Evolutionary conservation across 2,888 invertebrate species (phyloP).

Genomic region (Dasysyrphus tricinctus): DNA sequence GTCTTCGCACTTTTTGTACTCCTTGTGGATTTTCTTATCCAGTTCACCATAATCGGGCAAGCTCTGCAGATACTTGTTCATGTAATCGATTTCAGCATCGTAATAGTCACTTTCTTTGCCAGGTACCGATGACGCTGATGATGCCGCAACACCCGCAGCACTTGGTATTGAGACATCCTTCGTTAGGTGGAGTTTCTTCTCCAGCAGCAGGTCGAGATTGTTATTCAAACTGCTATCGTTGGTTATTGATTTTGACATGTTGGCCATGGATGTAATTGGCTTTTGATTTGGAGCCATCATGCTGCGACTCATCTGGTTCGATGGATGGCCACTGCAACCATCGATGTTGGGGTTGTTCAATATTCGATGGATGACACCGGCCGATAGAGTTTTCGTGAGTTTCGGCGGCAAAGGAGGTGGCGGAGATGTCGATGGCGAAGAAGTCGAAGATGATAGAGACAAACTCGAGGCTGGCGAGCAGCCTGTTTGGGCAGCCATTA

Average conservation of each 20-base stretch:
- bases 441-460: constrained; percentile 81
- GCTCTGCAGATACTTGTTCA: constrained; percentile 84
- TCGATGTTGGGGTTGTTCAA: constrained; percentile 71
- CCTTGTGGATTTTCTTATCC: constrained; percentile 82
- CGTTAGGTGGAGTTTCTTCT: constrained; percentile 68
- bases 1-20: constrained; percentile 83
- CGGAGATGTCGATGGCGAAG: constrained; percentile 81
- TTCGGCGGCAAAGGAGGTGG: constrained; percentile 82
- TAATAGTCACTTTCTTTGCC: constrained; percentile 79
- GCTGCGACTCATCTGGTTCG: constrained; percentile 59
- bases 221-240: constrained; percentile 68
- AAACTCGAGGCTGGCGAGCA: constrained; percentile 82
- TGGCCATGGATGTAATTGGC: constrained; percentile 46
- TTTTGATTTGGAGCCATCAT: constrained; percentile 64
- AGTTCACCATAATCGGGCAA: constrained; percentile 83
- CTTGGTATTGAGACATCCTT: constrained; percentile 65
- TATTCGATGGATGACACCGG: constrained; percentile 74
- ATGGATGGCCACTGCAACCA: not conserved
- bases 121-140: constrained; percentile 30
- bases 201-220: constrained; percentile 68
- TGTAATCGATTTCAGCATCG: constrained; percentile 83
- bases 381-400: constrained; percentile 72
- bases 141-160: not conserved
- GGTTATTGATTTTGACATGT: constrained; percentile 69
- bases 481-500: constrained; percentile 77